These are phyloP conservation scores for Epinephelus fuscoguttatus DNA, from an alignment of 2,113 vertebrate species.

Conservation along the genomic window DNA sequence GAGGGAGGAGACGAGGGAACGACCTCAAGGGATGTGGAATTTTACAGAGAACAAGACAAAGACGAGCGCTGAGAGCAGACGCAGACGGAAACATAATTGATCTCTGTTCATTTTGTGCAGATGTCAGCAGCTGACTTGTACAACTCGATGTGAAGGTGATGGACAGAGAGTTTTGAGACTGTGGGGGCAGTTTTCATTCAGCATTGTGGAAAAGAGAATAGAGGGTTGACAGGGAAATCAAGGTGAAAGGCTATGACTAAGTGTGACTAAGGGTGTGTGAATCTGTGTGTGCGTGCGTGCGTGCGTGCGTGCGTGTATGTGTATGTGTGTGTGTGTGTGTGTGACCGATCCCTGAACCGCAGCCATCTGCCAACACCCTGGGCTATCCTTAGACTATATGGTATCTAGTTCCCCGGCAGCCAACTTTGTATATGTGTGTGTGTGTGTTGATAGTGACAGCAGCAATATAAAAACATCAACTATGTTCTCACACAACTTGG, in stretches of 20 bases:
- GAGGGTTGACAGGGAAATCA: conserved; percentile 33
- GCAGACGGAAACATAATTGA: conserved; percentile 37
- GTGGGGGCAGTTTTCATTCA: conserved; percentile 34
- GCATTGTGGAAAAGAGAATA: conserved; percentile 6
- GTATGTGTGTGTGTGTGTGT: conserved; percentile 41
- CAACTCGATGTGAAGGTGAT: conserved; percentile 30
- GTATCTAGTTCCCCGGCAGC: conserved; percentile 61
- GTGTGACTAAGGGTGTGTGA: conserved; percentile 38
- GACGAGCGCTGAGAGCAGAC: conserved; percentile 9
- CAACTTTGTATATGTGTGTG: conserved; percentile 14
- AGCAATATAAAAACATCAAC: conserved; percentile 45
- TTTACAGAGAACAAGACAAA: conserved; percentile 50
- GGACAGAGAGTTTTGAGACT: conserved; percentile 12
- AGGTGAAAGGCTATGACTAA: conserved; percentile 37
- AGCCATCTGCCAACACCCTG: conserved; percentile 76
- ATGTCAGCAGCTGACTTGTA: conserved; percentile 40
- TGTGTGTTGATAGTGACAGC: conserved; percentile 43
- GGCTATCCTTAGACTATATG: conserved; percentile 55
- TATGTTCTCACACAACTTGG: conserved; percentile 19
- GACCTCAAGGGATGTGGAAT: conserved; percentile 67
- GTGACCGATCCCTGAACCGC: conserved; percentile 74
- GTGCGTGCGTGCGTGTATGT: conserved; percentile 39
- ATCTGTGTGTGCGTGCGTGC: background rate
- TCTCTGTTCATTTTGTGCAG: conserved; percentile 35
- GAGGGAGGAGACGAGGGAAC: conserved; percentile 57